These are phyloP conservation scores for Rafetus swinhoei DNA, from an alignment of 2,113 vertebrate species.

Conservation along the genomic window DNA sequence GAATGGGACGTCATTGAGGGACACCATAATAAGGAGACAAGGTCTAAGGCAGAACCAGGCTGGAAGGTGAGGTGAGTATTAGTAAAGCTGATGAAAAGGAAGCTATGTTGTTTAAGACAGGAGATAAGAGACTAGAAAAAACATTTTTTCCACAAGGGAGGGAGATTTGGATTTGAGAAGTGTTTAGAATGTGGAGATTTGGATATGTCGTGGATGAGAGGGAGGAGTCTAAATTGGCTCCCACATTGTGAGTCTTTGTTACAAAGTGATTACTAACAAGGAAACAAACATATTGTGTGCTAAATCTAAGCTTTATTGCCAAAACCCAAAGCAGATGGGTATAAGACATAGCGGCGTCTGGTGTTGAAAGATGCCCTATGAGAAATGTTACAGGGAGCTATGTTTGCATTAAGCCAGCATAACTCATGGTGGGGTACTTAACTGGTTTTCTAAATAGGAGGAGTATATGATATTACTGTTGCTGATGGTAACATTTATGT, in stretches of 20 bases:
- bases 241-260: not conserved
- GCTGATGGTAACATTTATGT: not conserved
- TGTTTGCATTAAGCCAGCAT: not conserved
- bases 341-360: not conserved
- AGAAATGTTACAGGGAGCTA: not conserved
- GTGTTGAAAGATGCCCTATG: not conserved
- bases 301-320: not conserved
- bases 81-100: not conserved
- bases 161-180: not conserved
- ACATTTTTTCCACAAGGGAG: not conserved
- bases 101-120: not conserved
- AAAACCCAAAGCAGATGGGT: not conserved
- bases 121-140: not conserved
- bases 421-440: not conserved
- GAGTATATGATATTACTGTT: not conserved
- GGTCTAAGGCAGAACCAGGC: not conserved
- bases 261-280: not conserved
- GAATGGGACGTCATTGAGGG: not conserved
- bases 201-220: not conserved
- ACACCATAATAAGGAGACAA: not conserved
- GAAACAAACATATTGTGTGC: not conserved
- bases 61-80: rapidly evolving
- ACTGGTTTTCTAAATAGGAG: not conserved
- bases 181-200: not conserved
- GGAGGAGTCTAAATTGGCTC: not conserved